These are phyloP conservation scores for Gasterosteus aculeatus DNA, from an alignment of 2,113 vertebrate species.

Conservation along the genomic window DNA sequence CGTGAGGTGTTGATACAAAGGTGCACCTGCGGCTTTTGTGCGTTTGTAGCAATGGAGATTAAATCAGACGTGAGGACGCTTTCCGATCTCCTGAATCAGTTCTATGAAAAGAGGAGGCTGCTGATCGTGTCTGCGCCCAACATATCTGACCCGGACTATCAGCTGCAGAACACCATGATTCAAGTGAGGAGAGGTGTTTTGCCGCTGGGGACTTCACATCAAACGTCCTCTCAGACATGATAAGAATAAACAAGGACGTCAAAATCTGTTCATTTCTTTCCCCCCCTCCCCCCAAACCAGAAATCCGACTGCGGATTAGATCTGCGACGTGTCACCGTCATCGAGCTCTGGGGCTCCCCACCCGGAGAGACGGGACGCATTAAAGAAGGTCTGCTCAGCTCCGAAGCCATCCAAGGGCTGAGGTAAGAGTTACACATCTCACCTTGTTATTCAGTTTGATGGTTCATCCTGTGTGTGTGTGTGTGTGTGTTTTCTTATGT, in stretches of 20 bases:
- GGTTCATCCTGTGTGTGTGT: constrained; percentile 5
- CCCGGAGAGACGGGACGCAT: constrained; percentile 90
- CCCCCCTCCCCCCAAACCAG: constrained; percentile 67
- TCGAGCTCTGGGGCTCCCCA: constrained; percentile 90
- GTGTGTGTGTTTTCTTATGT: background rate
- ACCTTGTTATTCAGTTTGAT: background rate
- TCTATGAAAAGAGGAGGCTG: constrained; percentile 90
- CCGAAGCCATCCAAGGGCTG: constrained; percentile 88
- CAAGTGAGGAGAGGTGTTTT: constrained; percentile 81
- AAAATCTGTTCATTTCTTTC: background rate
- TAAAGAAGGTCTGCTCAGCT: constrained; percentile 82
- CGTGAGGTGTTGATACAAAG: background rate
- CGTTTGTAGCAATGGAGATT: constrained; percentile 87
- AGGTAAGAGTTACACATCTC: constrained; percentile 77
- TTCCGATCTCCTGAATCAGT: constrained; percentile 90
- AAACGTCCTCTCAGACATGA: background rate
- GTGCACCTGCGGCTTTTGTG: constrained; percentile 1
- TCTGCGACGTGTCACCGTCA: constrained; percentile 86
- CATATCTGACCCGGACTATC: constrained; percentile 87
- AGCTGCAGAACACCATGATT: constrained; percentile 91
- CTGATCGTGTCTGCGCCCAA: constrained; percentile 91
- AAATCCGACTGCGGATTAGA: constrained; percentile 90
- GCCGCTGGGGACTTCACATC: background rate
- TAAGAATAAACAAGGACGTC: background rate
- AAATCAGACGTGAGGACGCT: constrained; percentile 86